Conservation (phyloP, 2,113 vertebrate species). For the Andinoacara biseriatus region DNA sequence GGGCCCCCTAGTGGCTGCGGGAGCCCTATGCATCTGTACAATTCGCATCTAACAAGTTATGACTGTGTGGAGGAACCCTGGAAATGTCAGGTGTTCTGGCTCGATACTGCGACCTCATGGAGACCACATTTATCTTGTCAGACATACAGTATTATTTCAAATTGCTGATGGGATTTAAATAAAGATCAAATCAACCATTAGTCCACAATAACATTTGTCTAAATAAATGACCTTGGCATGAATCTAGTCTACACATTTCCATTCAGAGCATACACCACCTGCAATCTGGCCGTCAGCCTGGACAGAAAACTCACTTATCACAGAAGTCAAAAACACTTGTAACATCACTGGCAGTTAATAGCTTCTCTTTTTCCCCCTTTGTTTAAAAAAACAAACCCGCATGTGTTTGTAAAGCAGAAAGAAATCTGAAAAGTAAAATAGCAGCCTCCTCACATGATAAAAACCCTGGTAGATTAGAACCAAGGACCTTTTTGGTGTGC, state of each 20-base stretch:
- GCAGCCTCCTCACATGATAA: background rate
- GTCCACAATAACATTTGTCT: background rate
- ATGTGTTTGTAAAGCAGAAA: background rate
- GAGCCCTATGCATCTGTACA: background rate
- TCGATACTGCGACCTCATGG: background rate
- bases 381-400: background rate
- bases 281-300: background rate
- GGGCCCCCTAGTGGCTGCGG: background rate
- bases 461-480: background rate
- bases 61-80: background rate
- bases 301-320: background rate
- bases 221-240: background rate
- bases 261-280: background rate
- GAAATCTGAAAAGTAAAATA: background rate
- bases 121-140: background rate
- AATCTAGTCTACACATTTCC: background rate
- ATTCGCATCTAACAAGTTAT: background rate
- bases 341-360: background rate
- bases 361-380: background rate
- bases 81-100: background rate
- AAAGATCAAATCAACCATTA: background rate
- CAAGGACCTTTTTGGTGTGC: background rate
- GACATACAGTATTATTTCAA: background rate
- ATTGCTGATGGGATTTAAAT: background rate
- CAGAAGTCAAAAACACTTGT: background rate